Base-by-base conservation (phyloP, 2,888 invertebrate species). In the Ecdyonurus torrentis region DNA sequence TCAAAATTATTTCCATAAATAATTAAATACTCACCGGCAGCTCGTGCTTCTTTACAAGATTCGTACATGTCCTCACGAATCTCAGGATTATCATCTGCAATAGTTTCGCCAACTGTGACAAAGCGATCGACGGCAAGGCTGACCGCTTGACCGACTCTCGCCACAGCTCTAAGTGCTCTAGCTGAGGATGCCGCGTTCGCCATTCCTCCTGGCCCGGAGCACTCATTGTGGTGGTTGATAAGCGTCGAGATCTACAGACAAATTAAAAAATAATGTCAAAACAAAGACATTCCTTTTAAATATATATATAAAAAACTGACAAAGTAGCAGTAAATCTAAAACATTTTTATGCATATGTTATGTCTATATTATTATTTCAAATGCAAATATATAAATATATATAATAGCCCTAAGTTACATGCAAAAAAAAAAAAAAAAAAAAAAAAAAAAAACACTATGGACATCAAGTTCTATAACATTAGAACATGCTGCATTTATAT, bases 21-120 rank as follows among this genome's bases (percentile, higher is more conserved):
- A 37, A 37, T 37, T 5, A 10, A 10, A 15, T 37, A n/a, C 76
- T 76, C 75, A 95, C 98, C 97, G 74, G 97, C 96, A 71, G 89
- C 84, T 70, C 96, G 80, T 19, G 98, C 97, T 74, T 98, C 97
- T 73, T 91, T 92, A 78, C 98, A 99, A 24, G 98, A 97, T 71
- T 96, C 92, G 75, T 91, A 95, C 97, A 99, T 98, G 75, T 96
- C 96, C 72, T 90, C 87, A 69, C 93, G 87, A 69, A 99, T 93
- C 77, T 98, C 97, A 25, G 89, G 88, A 80, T 98, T 96, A 79
- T 97, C 96, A 77, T 96, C 96, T 60, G 96, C 98, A 73, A 99
- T 98, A 71, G 95, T 91, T 78, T 98, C 97, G 58, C 98, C 98
- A 67, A 99, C 97, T 58, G 94, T 91, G 69, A 97, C 96, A 80